These are phyloP conservation scores for Steinernema carpocapsae DNA, from an alignment of 2,888 invertebrate genomes.

Conservation along the genomic window DNA sequence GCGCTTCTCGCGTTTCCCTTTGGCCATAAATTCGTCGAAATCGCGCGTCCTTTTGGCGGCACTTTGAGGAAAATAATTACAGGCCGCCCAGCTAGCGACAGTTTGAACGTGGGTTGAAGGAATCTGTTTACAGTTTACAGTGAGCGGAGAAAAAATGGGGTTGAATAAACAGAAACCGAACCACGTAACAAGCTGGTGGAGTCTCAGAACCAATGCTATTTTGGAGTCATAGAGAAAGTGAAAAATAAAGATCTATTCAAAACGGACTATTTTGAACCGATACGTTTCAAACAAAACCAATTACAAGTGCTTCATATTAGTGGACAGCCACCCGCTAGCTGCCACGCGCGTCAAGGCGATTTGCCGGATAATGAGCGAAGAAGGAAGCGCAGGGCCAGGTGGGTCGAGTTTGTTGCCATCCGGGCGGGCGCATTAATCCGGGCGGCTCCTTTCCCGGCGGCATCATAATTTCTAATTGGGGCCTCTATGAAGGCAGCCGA, in stretches of 20 bases:
- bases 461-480: conserved; percentile 15
- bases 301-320: too few relatives aligned
- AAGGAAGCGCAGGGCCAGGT: conserved; percentile 1
- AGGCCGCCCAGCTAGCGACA: neutral
- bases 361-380: conserved; percentile 6
- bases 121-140: neutral
- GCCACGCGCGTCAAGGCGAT: too few relatives aligned
- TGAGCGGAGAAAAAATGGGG: neutral
- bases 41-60: conserved; percentile 6
- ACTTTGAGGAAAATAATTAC: neutral
- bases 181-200: too few relatives aligned
- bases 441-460: conserved; percentile 21
- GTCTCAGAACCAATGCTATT: too few relatives aligned
- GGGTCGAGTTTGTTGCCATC: conserved; percentile 2
- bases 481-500: conserved; percentile 27
- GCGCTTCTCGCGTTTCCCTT: conserved; percentile 22
- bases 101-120: neutral
- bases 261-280: too few relatives aligned
- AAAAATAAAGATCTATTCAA: too few relatives aligned
- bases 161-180: neutral
- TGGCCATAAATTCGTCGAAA: conserved; percentile 16
- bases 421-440: neutral
- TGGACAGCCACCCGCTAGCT: too few relatives aligned
- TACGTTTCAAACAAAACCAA: too few relatives aligned
- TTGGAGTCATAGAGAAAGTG: too few relatives aligned